These are phyloP conservation scores for Drosophila aldrichi DNA, from an alignment of 2,888 invertebrate genomes.

Conservation along the genomic window DNA sequence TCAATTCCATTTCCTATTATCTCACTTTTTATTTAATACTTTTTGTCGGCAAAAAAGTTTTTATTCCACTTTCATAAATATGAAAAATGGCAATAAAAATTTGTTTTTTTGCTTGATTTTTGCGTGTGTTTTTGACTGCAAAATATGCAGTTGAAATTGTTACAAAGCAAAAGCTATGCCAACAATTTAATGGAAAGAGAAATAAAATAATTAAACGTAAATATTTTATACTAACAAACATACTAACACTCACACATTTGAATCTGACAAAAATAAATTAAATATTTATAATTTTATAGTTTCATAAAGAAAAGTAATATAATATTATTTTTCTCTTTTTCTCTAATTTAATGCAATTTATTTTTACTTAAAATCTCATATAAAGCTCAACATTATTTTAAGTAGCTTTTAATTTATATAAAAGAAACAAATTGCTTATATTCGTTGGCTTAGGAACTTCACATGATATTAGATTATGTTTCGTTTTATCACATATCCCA, in stretches of 20 bases:
- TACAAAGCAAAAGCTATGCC: neutral
- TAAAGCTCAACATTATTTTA: too few species aligned
- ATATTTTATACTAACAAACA: too few species aligned
- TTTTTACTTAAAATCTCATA: too few species aligned
- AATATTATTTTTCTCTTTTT: neutral
- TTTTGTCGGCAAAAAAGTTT: neutral
- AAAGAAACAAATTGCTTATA: neutral
- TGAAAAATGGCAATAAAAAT: slow-evolving; percentile 15
- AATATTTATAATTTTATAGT: neutral
- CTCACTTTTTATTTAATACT: neutral
- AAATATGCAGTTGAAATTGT: neutral
- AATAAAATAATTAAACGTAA: too few species aligned
- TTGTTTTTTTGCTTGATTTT: neutral
- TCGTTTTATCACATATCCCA: neutral
- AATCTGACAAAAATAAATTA: neutral
- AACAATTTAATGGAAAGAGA: too few species aligned
- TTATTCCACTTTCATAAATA: slow-evolving; percentile 1
- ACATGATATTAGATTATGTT: neutral
- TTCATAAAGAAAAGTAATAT: too few species aligned
- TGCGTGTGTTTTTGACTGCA: neutral
- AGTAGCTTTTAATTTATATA: too few species aligned
- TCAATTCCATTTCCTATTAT: slow-evolving; percentile 40
- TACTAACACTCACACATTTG: too few species aligned
- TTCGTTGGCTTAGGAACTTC: neutral
- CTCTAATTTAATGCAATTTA: neutral